Evolutionary conservation across 1,140 invertebrate genomes (phyloP).

Genomic region (Lordiphosa mommai): DNA sequence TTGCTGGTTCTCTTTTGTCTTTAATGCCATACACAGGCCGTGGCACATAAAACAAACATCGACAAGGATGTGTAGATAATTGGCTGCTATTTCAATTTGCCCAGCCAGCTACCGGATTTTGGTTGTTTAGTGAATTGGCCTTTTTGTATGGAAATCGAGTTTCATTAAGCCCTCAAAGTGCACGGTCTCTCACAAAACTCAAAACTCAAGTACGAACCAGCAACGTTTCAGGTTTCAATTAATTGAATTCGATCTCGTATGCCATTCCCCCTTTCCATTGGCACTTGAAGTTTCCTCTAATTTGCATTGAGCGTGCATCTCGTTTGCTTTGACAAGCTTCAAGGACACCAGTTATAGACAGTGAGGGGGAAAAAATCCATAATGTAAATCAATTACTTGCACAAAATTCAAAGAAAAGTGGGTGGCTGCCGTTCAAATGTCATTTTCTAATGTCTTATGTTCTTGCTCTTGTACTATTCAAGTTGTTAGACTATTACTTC

Average conservation of each 20-base stretch:
- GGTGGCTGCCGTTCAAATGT: no score
- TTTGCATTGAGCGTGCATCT: conserved; percentile 12
- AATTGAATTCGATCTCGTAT: conserved; percentile 22
- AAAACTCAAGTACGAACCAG: neutral
- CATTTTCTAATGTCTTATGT: no score
- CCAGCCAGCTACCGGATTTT: neutral
- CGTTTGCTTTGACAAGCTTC: neutral
- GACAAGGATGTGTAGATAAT: neutral
- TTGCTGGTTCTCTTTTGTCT: neutral
- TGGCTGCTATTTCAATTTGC: conserved; percentile 7
- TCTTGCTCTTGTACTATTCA: no score
- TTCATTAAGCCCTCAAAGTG: conserved; percentile 3
- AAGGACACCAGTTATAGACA: neutral
- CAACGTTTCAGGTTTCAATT: conserved; percentile 13
- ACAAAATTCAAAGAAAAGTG: neutral
- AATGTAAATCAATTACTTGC: conserved; percentile 10
- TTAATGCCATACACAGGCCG: neutral
- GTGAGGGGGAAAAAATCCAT: neutral
- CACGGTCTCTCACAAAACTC: neutral
- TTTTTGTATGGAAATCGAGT: neutral
- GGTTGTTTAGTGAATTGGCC: neutral
- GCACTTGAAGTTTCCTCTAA: neutral
- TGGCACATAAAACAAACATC: neutral
- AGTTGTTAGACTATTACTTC: no score
- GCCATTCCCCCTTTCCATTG: conserved; percentile 6